Evolutionary conservation across 2,113 vertebrate genomes (phyloP).

Genomic region (Anhinga rufa): DNA sequence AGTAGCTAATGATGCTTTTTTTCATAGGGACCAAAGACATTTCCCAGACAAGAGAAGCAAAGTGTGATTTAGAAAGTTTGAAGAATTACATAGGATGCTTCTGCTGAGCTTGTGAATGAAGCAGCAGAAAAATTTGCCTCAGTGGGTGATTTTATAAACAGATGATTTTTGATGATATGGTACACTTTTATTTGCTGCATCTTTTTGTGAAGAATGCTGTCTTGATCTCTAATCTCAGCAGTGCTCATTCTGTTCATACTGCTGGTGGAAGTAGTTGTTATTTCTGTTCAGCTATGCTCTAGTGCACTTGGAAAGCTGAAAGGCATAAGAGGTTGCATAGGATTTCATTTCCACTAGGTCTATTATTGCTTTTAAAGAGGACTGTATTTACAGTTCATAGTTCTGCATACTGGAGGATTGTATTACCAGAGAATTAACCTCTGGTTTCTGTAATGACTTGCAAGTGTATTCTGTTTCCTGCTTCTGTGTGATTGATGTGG

Average conservation of each 20-base stretch:
- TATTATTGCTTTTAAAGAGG: slow-evolving; percentile 33
- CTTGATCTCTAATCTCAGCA: slow-evolving; percentile 1
- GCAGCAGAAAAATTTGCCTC: slow-evolving; percentile 14
- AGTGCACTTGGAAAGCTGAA: slow-evolving; percentile 8
- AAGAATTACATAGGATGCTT: neutral
- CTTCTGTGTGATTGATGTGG: slow-evolving; percentile 11
- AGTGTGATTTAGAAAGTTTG: neutral
- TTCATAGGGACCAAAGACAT: neutral
- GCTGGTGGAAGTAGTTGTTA: slow-evolving; percentile 36
- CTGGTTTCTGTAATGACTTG: slow-evolving; percentile 40
- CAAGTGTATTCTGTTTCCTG: neutral
- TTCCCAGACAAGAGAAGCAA: neutral
- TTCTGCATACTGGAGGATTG: neutral
- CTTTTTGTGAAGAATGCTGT: slow-evolving; percentile 9
- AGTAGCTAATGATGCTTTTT: neutral
- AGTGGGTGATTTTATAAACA: neutral
- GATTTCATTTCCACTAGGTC: slow-evolving; percentile 39
- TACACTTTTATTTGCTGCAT: slow-evolving; percentile 5
- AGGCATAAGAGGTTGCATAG: neutral
- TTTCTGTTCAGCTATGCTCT: slow-evolving; percentile 44
- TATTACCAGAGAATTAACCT: slow-evolving; percentile 37
- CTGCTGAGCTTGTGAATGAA: slow-evolving; percentile 25
- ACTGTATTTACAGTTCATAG: slow-evolving; percentile 30
- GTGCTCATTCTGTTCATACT: slow-evolving; percentile 11
- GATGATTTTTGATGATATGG: neutral